These are phyloP conservation scores for Gephyroberyx darwinii DNA, from an alignment of 2,797 vertebrate genomes.

Conservation along the genomic window DNA sequence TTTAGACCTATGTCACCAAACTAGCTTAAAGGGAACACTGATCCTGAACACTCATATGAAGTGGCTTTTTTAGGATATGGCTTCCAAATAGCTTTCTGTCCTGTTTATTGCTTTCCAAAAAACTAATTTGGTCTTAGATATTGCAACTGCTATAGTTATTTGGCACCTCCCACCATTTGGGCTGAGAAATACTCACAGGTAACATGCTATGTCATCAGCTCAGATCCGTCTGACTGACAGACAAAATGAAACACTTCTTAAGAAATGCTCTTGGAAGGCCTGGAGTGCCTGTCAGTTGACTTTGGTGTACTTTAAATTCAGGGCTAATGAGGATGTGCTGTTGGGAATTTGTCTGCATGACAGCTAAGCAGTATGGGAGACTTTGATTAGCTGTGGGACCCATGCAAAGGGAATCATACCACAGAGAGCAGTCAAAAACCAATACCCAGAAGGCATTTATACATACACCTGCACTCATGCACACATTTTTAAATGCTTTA, in stretches of 20 bases:
- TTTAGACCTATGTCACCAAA: too few species aligned
- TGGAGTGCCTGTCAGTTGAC: conserved; percentile 66
- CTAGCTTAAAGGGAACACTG: too few species aligned
- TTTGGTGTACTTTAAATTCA: conserved; percentile 69
- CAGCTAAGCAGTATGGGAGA: conserved; percentile 66
- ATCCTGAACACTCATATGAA: too few species aligned
- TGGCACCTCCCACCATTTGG: conserved; percentile 29
- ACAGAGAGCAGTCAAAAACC: conserved; percentile 50
- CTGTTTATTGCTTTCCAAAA: conserved; percentile 10
- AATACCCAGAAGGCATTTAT: background rate
- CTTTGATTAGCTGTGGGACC: conserved; percentile 68
- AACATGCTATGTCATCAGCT: conserved; percentile 63
- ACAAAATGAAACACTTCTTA: conserved; percentile 61
- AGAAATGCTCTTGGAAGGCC: conserved; percentile 51
- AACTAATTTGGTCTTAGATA: conserved; percentile 27
- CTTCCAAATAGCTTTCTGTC: too few species aligned
- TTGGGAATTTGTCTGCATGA: conserved; percentile 72
- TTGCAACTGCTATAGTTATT: conserved; percentile 13
- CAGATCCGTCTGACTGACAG: conserved; percentile 58
- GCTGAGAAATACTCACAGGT: conserved; percentile 53
- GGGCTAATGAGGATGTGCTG: conserved; percentile 78
- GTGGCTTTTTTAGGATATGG: too few species aligned
- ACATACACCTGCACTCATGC: too few species aligned
- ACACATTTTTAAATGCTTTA: too few species aligned
- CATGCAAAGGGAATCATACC: conserved; percentile 54